phyloP scores from a whole-genome alignment of 2,113 vertebrate genomes.

The Charina bottae region DNA sequence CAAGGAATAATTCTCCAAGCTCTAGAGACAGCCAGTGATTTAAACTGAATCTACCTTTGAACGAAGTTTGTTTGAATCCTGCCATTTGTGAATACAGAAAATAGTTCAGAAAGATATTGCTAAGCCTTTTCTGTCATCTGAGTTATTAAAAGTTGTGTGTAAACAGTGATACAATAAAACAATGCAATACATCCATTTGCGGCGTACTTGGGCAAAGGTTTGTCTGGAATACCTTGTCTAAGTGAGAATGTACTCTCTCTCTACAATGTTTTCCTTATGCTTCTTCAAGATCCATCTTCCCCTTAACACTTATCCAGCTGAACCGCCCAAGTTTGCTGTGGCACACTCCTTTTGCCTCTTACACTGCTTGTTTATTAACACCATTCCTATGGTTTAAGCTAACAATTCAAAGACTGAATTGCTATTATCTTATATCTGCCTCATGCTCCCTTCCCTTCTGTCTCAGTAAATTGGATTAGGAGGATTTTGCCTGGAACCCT shows the following conservation, averaged over 20 bases:
- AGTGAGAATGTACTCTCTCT: conserved; percentile 58
- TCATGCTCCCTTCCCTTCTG: conserved; percentile 69
- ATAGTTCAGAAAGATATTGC: accelerated
- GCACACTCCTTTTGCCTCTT: conserved; percentile 44
- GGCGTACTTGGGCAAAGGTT: conserved; percentile 23
- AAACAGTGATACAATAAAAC: neutral
- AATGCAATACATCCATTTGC: neutral
- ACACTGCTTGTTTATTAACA: conserved; percentile 54
- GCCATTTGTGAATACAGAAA: neutral
- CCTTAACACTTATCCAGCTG: conserved; percentile 57
- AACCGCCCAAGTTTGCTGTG: conserved; percentile 51
- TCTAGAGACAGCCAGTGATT: neutral
- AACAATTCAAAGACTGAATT: conserved; percentile 43
- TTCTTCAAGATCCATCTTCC: conserved; percentile 58
- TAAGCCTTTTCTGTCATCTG: neutral
- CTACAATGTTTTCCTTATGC: conserved; percentile 79
- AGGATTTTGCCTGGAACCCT: conserved; percentile 66
- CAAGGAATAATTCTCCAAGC: neutral
- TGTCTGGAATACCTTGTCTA: conserved; percentile 56
- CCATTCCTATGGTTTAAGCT: conserved; percentile 40
- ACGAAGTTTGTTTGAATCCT: neutral
- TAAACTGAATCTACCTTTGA: neutral
- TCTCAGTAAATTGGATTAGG: conserved; percentile 75
- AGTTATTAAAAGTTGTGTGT: accelerated
- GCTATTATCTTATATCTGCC: conserved; percentile 68